These are phyloP conservation scores for Acronicta psi DNA, from an alignment of 2,888 invertebrate species.

Conservation along the genomic window DNA sequence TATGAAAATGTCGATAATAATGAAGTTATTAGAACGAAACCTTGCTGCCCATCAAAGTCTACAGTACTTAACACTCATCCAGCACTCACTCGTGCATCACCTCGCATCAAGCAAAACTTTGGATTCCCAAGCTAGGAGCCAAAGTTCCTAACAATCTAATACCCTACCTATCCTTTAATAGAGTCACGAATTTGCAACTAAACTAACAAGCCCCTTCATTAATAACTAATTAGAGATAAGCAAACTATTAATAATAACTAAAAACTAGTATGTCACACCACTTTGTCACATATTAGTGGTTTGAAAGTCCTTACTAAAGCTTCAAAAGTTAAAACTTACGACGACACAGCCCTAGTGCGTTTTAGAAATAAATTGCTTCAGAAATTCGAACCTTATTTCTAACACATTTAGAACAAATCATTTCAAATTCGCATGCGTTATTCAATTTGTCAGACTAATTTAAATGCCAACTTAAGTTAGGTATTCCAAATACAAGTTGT, in stretches of 20 bases:
- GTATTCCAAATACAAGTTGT: background rate
- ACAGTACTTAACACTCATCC: no score
- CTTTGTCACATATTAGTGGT: slow-evolving; percentile 67
- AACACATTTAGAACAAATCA: slow-evolving; percentile 48
- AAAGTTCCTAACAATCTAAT: background rate
- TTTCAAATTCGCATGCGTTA: slow-evolving; percentile 54
- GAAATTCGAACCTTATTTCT: slow-evolving; percentile 52
- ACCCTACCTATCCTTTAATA: background rate
- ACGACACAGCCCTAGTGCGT: slow-evolving; percentile 35
- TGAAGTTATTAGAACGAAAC: no score
- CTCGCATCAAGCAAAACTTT: no score
- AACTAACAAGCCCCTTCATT: slow-evolving; percentile 30
- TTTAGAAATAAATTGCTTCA: slow-evolving; percentile 9
- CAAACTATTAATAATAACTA: slow-evolving; percentile 57
- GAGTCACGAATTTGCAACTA: slow-evolving; percentile 15
- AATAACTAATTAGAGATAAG: slow-evolving; percentile 39
- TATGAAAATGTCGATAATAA: no score
- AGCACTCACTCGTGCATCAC: no score
- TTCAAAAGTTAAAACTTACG: slow-evolving; percentile 68
- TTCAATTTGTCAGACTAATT: slow-evolving; percentile 70
- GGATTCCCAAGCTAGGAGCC: no score
- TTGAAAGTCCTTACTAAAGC: slow-evolving; percentile 60
- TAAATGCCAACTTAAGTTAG: slow-evolving; percentile 54
- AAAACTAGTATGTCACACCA: slow-evolving; percentile 54
- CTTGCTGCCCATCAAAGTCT: no score